Evolutionary conservation across 92 coral and sea anemone genomes (phyloP).

Genomic region (Zoanthus gigantus): DNA sequence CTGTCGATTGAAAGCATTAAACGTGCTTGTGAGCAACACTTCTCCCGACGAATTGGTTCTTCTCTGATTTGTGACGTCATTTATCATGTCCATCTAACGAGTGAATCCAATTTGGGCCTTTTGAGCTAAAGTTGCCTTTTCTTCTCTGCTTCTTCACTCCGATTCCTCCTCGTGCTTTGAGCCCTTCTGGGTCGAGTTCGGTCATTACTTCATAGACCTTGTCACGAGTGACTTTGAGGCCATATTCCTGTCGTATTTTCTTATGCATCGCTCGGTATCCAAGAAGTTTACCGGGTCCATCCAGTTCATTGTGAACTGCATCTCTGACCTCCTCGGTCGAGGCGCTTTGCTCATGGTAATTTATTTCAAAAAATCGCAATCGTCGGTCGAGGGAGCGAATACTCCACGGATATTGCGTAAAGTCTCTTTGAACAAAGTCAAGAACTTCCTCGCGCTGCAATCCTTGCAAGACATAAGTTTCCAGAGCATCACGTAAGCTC

Average conservation of each 20-base stretch:
- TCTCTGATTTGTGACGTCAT: constrained; percentile 51
- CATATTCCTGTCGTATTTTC: constrained; percentile 1
- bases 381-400: constrained; percentile 9
- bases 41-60: constrained; percentile 27
- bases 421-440: not conserved
- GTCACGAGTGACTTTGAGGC: not conserved
- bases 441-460: constrained; percentile 14
- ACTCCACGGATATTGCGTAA: constrained; percentile 1
- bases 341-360: not conserved
- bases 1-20: constrained; percentile 49
- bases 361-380: not conserved
- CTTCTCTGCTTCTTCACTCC: constrained; percentile 59
- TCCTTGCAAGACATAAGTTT: constrained; percentile 19
- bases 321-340: not conserved
- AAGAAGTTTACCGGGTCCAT: not conserved
- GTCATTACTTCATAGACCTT: constrained; percentile 38
- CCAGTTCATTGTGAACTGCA: not conserved
- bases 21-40: constrained; percentile 60
- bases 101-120: constrained; percentile 57
- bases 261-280: not conserved
- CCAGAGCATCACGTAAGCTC: not conserved
- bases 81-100: constrained; percentile 48
- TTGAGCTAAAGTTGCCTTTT: constrained; percentile 55
- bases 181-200: constrained; percentile 59
- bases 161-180: constrained; percentile 59